Base-by-base conservation (phyloP, 2,888 invertebrate genomes). In the Pyrocoelia pectoralis region DNA sequence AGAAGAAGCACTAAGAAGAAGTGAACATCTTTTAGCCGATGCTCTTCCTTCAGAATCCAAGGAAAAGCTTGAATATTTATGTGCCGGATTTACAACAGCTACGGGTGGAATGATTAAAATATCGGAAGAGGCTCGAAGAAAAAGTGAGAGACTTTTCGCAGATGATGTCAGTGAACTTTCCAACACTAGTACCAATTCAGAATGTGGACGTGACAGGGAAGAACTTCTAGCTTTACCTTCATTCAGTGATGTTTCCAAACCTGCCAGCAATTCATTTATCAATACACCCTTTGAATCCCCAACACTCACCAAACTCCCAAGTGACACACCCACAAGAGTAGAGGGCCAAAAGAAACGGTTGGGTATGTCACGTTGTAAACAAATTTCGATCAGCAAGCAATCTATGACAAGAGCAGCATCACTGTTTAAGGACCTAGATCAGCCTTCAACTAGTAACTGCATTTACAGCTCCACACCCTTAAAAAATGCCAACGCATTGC, bases 1-100 rank as follows among this genome's bases (percentile, higher is more conserved):
- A 33, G 81, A 82, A 3, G 81, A 82, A 73, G 81, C 83, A 71
- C 81, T 84, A 62, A 40, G 60, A 28, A 68, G 66, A 33, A 68
- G 58, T 65, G 67, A 59, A 40, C 56, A 61, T 12, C 9, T 70
- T 78, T 73, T 82, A 65, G 71, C 72, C 57, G 68, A 74, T 67
- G 84, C 83, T 53, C 14, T 24, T 28, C 12, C n/a, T 1, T 24
- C 10, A 14, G 3, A 4, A 48, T 1, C 17, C 6, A 40, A 12
- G 4, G 24, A 24, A 24, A 24, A 24, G 6, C 24, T 24, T 24
- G 24, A 24, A 3, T 6, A 6, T 6, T 6, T 24, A 6, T 38
- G 12, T 29, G 41, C 40, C 46, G 76, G 76, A 18, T 79, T 78
- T 60, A 68, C 72, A 65, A 81, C 81, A 13, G 80, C 79, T 5